Evolutionary conservation across 2,113 vertebrate genomes (phyloP), one percentile per base, ranked within the genome.

Genomic region (Tympanuchus pallidicinctus): DNA sequence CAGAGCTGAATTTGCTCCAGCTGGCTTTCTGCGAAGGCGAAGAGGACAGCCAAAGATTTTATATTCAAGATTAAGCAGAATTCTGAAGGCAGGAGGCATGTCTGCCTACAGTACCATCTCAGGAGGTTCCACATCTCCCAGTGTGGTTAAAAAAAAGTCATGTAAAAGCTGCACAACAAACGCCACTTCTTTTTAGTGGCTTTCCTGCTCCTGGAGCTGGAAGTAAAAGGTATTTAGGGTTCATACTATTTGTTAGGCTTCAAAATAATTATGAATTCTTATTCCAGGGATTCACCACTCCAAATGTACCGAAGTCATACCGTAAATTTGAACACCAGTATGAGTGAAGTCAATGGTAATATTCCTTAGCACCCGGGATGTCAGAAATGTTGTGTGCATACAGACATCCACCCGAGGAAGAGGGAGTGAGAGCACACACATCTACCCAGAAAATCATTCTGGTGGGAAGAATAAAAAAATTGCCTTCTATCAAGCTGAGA

Each of bases 61-160:
- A 86, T 80, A 72, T 59, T 90, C 74, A 78, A 90, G 93, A 93
- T 83, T 69, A 93, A 57, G 90, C 73, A 20, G 82, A 69, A 92
- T 88, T 83, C 57, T 50, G 79, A 75, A 95, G 66, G 76, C 88
- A 90, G 65, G 76, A 75, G 79, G 43, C 43, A 22, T 13, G 52
- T 75, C 83, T 86, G 92, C 83, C 82, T 88, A 57, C 47, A 75
- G 24, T 7, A 77, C 79, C 76, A 83, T 67, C 96, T 93, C 87
- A 16, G 9, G 82, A 94, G 79, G 69, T 88, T 71, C 76, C 76
- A 81, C 73, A 65, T 43, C 66, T 81, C 80, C 67, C 61, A 73
- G 20, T 4, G 25, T 34, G 24, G 48, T n/a, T 81, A 59, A 81
- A 94, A 92, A 92, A 92, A 91, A 81, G 88, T 34, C 13, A 72